Conservation (phyloP, 2,113 vertebrate species). For the Ageneiosus marmoratus region DNA sequence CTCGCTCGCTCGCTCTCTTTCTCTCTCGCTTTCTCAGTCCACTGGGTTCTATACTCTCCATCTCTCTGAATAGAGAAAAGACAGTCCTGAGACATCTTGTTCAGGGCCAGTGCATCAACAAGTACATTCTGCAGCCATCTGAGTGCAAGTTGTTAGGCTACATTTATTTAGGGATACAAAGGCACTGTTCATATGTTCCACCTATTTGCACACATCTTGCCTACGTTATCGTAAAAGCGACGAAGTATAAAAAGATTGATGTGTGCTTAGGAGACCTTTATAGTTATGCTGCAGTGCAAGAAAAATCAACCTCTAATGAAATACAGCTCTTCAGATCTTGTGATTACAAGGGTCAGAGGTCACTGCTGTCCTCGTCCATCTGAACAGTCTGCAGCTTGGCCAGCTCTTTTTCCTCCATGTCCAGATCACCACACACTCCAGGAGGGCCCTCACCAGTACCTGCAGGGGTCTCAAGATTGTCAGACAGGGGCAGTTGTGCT, state of each 20-base stretch:
- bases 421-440: slow-evolving; percentile 90
- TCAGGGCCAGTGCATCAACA: slow-evolving; percentile 50
- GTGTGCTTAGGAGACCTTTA: slow-evolving; percentile 43
- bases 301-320: slow-evolving; percentile 45
- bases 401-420: slow-evolving; percentile 92
- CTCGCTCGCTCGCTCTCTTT: slow-evolving; percentile 21
- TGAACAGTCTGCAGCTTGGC: slow-evolving; percentile 98
- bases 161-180: slow-evolving; percentile 40
- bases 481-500: slow-evolving; percentile 76
- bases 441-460: slow-evolving; percentile 79
- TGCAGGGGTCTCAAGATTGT: slow-evolving; percentile 76
- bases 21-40: slow-evolving; percentile 2
- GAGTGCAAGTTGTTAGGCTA: slow-evolving; percentile 47
- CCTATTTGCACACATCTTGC: slow-evolving; percentile 16
- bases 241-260: slow-evolving; percentile 21
- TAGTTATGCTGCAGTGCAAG: slow-evolving; percentile 34
- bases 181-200: slow-evolving; percentile 50
- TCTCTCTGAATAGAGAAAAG: slow-evolving; percentile 25
- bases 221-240: slow-evolving; percentile 30
- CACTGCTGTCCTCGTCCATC: slow-evolving; percentile 88
- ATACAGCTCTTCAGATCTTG: slow-evolving; percentile 31
- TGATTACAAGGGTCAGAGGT: slow-evolving; percentile 53
- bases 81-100: slow-evolving; percentile 45
- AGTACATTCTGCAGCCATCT: slow-evolving; percentile 52
- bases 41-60: background rate